phyloP scores from a whole-genome alignment of 1,140 invertebrate species.

The Luehdorfia chinensis region DNA sequence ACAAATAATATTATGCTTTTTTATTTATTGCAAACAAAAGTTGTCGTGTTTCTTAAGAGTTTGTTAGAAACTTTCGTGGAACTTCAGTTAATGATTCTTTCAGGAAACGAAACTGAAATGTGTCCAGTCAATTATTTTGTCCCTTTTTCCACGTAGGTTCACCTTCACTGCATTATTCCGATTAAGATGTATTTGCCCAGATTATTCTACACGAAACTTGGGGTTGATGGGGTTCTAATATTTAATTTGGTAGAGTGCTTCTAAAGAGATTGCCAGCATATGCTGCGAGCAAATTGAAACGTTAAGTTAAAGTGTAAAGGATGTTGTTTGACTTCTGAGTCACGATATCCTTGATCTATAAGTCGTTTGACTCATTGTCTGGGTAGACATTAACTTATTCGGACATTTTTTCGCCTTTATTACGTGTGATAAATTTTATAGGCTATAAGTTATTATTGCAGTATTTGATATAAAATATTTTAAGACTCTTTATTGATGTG shows the following conservation, averaged over 20 bases:
- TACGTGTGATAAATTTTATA: too few species aligned
- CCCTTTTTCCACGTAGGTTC: slow-evolving; percentile 42
- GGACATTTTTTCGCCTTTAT: too few species aligned
- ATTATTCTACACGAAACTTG: slow-evolving; percentile 49
- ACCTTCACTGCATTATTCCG: slow-evolving; percentile 65
- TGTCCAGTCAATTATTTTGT: slow-evolving; percentile 49
- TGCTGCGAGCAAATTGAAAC: slow-evolving; percentile 63
- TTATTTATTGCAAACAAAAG: too few species aligned
- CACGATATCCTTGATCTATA: slow-evolving; percentile 31
- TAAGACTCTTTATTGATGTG: too few species aligned
- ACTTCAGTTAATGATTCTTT: too few species aligned
- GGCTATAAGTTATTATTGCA: too few species aligned
- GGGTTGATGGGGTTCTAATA: slow-evolving; percentile 57
- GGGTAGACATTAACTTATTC: too few species aligned
- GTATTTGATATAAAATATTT: too few species aligned
- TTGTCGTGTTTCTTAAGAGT: too few species aligned
- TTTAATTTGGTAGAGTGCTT: slow-evolving; percentile 75
- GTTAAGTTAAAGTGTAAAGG: slow-evolving; percentile 48
- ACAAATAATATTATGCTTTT: too few species aligned
- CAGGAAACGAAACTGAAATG: slow-evolving; percentile 13
- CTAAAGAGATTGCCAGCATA: slow-evolving; percentile 53
- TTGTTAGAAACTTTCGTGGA: too few species aligned
- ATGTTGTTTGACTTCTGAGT: slow-evolving; percentile 45
- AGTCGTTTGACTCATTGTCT: too few species aligned
- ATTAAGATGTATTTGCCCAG: slow-evolving; percentile 73